These are phyloP conservation scores for Nemapogon koenigi DNA, from an alignment of 2,888 invertebrate genomes.

Conservation along the genomic window DNA sequence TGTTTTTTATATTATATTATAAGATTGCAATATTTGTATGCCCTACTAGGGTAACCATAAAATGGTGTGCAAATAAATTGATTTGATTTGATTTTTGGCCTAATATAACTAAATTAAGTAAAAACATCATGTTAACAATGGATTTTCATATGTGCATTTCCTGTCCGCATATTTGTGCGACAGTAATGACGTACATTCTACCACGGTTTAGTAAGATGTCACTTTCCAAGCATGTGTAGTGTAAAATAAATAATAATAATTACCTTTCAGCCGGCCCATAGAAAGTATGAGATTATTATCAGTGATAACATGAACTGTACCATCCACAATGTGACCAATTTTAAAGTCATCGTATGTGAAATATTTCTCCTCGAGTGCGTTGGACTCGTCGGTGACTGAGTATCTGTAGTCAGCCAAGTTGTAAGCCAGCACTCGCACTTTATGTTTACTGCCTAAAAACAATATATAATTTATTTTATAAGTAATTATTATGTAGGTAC, in stretches of 20 bases:
- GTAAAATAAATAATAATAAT: too few relatives aligned
- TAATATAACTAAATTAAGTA: conserved; percentile 1
- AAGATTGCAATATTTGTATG: too few relatives aligned
- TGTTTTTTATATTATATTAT: too few relatives aligned
- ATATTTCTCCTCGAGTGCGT: conserved; percentile 59
- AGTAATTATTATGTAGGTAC: too few relatives aligned
- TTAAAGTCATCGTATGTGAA: conserved; percentile 57
- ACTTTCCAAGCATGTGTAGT: not conserved
- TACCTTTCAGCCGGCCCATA: conserved; percentile 61
- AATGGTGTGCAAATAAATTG: too few relatives aligned
- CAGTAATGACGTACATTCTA: too few relatives aligned
- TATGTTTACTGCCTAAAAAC: conserved; percentile 44
- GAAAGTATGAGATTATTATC: conserved; percentile 51
- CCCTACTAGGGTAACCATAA: too few relatives aligned
- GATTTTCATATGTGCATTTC: too few relatives aligned
- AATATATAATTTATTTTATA: too few relatives aligned
- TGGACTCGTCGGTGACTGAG: conserved; percentile 70
- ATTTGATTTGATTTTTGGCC: conserved; percentile 13
- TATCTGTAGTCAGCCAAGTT: conserved; percentile 70
- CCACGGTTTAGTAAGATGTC: too few relatives aligned
- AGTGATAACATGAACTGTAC: conserved; percentile 45
- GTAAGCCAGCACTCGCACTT: conserved; percentile 69
- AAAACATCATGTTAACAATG: too few relatives aligned
- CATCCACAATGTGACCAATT: conserved; percentile 63
- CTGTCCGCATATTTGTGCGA: too few relatives aligned